Base-by-base conservation (phyloP, 2,888 invertebrate genomes). In the Blomia tropicalis region DNA sequence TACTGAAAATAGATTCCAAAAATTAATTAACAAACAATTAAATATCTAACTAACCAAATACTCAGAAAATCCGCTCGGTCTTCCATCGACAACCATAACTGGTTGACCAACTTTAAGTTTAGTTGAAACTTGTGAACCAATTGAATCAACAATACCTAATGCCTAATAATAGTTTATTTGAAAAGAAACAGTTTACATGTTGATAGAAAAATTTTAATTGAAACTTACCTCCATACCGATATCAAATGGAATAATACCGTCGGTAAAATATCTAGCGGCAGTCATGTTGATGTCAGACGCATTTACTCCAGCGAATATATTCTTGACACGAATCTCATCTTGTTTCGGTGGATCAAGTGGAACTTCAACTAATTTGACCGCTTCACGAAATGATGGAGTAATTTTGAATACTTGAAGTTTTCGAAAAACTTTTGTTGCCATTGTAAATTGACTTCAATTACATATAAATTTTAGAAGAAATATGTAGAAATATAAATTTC, bases 231-330 rank as follows among this genome's bases (percentile, higher is more conserved):
- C 60, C 11, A 51, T 2, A 4, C 66, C 66, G 36, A 66, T 59
- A 23, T 64, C 65, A 63, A 63, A 66, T 25, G 66, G 66, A 14
- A 64, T 11, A 51, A 54, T 56, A 19, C 63, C 64, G 56, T 44
- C 60, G 3, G 44, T 53, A 41, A 63, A 63, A 43, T 65, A 65
- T 23, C 63, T 19, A 14, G 72, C 73, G 43, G 73, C 71, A 17
- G 72, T 69, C 58, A 69, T 70, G 62, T 73, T 73, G n/a, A 73
- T 70, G 59, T 73, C 74, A 25, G 73, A 71, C 11, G 73, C 74
- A 70, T 74, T 73, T 22, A 73, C 71, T 67, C 70, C 64, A n/a
- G 53, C 65, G 64, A 58, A 72, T 71, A 70, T 72, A 67, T 71
- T 73, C 66, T 70, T 71, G 5, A 73, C 66, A 2, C 73, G 67